Conservation (phyloP, 2,888 invertebrate species). For the Gastracanthus pulcherrimus region DNA sequence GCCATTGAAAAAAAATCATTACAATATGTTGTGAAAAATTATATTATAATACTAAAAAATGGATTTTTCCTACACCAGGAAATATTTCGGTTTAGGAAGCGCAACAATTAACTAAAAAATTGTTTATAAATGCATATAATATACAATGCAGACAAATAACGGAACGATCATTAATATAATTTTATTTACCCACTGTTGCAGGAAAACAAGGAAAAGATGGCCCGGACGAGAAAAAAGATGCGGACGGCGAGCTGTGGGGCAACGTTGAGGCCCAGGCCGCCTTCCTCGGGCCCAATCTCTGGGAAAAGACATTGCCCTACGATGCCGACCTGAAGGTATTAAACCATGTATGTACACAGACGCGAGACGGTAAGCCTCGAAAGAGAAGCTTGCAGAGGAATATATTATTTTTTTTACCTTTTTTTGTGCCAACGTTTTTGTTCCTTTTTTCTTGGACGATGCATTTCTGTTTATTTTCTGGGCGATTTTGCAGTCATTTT, state of each 20-base stretch:
- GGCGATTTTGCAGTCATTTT: constrained; percentile 28
- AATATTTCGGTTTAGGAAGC: too few relatives aligned
- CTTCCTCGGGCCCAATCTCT: constrained; percentile 96
- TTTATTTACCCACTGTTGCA: constrained; percentile 65
- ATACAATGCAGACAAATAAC: too few relatives aligned
- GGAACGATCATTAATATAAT: too few relatives aligned
- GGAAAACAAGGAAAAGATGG: constrained; percentile 77
- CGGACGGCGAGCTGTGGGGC: constrained; percentile 89
- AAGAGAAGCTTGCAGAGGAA: constrained; percentile 57
- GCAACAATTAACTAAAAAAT: too few relatives aligned
- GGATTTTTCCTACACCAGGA: too few relatives aligned
- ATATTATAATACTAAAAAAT: too few relatives aligned
- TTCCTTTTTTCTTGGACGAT: background rate
- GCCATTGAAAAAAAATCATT: too few relatives aligned
- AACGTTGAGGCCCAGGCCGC: constrained; percentile 95
- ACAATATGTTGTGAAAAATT: too few relatives aligned
- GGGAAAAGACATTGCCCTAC: constrained; percentile 96
- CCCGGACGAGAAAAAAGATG: constrained; percentile 85
- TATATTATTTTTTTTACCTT: constrained; percentile 43
- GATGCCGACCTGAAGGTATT: constrained; percentile 97
- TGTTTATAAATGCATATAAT: too few relatives aligned
- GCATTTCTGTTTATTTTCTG: constrained; percentile 12
- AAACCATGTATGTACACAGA: constrained; percentile 77
- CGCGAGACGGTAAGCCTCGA: constrained; percentile 75
- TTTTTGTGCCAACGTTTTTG: background rate